Evolutionary conservation across 2,797 vertebrate species (phyloP), one percentile per base, ranked within the genome.

Genomic region (Falco berigora): DNA sequence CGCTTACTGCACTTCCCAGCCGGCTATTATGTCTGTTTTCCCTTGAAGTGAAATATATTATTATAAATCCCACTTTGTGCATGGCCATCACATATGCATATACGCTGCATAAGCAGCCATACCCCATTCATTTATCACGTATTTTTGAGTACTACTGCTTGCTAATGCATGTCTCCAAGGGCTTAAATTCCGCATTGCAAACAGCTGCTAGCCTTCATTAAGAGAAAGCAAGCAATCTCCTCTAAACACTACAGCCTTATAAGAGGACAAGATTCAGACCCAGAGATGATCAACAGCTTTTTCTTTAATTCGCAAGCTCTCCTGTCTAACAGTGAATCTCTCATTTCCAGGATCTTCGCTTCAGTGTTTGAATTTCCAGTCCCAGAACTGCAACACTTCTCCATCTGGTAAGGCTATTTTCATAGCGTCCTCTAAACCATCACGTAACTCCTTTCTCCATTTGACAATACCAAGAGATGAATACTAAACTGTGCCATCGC

Each of bases 131-230:
- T 88, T 95, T 85, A 67, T 95, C 83, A 87, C 30, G 13, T 27
- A 52, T 75, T 84, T 92, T 66, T 88, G 61, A 89, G 64, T 44
- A 66, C 36, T 58, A 53, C 56, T 89, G 81, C 83, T 93, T 95
- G 64, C 74, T 95, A 86, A 89, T 68, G 75, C 58, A 52, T 44
- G 52, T 80, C 88, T 94, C 91, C 61, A 88, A 93, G 71, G 80
- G 53, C 50, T 93, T 81, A 83, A 92, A 94, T 25, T 85, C 72
- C 74, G 34, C 76, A 90, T 1, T 71, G 63, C 67, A 69, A 95
- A 93, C 92, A 96, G 88, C 81, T 96, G 94, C 93, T 72, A 83
- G 73, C 58, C 64, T 87, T 93, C 84, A 86, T 89, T 89, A 93
- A 77, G 32, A 77, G 42, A 95, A 92, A 82, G 49, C 20, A 86